These are phyloP conservation scores for Zele albiditarsus DNA, from an alignment of 2,888 invertebrate genomes.

Conservation along the genomic window DNA sequence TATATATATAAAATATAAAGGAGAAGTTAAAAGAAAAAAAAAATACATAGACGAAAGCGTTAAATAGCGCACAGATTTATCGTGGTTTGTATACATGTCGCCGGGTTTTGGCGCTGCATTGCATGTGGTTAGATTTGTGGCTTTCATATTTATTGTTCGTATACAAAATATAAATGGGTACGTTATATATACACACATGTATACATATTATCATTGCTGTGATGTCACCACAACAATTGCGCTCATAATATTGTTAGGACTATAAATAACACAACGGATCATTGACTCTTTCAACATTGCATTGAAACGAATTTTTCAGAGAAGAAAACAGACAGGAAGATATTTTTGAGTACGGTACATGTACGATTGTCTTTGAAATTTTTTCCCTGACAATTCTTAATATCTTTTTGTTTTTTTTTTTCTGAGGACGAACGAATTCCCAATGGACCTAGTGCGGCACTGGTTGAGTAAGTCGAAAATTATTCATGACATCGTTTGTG, in stretches of 20 bases:
- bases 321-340: not conserved
- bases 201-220: not conserved
- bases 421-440: conserved; percentile 6
- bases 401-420: conserved; percentile 4
- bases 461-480: conserved; percentile 27
- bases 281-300: not conserved
- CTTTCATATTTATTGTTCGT: conserved; percentile 65
- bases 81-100: conserved; percentile 62
- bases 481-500: conserved; percentile 45
- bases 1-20: conserved; percentile 33
- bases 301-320: not conserved
- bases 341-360: not conserved
- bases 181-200: not conserved
- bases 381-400: conserved; percentile 16
- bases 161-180: conserved; percentile 7
- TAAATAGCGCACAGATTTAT: conserved; percentile 63
- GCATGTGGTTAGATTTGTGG: conserved; percentile 70
- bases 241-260: not conserved
- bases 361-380: conserved; percentile 18
- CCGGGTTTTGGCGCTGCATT: conserved; percentile 50
- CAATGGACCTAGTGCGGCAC: conserved; percentile 19
- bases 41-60: conserved; percentile 24
- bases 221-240: not conserved
- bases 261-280: not conserved
- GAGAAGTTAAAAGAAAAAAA: not conserved